These are phyloP conservation scores for Polyommatus iphigenia DNA, from an alignment of 2,888 invertebrate genomes.

Conservation along the genomic window DNA sequence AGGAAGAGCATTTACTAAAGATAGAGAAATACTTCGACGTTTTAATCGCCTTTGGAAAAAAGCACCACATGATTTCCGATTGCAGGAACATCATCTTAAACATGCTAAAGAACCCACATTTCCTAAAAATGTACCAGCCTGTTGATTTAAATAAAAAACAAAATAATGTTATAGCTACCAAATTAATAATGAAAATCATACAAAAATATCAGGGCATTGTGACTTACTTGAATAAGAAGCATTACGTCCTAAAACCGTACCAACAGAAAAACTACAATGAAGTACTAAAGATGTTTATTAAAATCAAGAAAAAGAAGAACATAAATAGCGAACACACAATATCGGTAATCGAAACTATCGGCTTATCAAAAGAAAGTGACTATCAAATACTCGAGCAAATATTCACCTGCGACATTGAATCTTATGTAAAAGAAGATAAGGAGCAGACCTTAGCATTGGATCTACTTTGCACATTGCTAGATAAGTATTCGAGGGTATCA, in stretches of 20 bases:
- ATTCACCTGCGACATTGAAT: slow-evolving; percentile 53
- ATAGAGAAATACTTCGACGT: slow-evolving; percentile 57
- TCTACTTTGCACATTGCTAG: slow-evolving; percentile 68
- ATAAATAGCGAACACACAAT: slow-evolving; percentile 59
- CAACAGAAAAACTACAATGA: slow-evolving; percentile 76
- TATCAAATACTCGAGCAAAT: slow-evolving; percentile 64
- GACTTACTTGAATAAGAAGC: slow-evolving; percentile 56
- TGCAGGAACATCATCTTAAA: slow-evolving; percentile 58
- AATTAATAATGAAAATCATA: slow-evolving; percentile 60
- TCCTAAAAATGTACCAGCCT: slow-evolving; percentile 64
- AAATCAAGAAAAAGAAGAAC: slow-evolving; percentile 66
- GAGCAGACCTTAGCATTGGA: slow-evolving; percentile 76
- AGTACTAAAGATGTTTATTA: slow-evolving; percentile 69
- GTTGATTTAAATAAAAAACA: slow-evolving; percentile 56
- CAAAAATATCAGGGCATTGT: slow-evolving; percentile 55
- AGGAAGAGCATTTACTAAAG: slow-evolving; percentile 52
- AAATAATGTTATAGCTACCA: slow-evolving; percentile 56
- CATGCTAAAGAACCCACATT: slow-evolving; percentile 64
- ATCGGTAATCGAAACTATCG: slow-evolving; percentile 67
- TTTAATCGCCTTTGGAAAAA: slow-evolving; percentile 57
- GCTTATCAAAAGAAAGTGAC: slow-evolving; percentile 65
- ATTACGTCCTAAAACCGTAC: slow-evolving; percentile 69
- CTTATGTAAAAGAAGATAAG: slow-evolving; percentile 70
- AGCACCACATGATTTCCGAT: slow-evolving; percentile 55
- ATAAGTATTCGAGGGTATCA: slow-evolving; percentile 65